Conservation (phyloP, 2,113 vertebrate species). For the Oreotragus oreotragus region DNA sequence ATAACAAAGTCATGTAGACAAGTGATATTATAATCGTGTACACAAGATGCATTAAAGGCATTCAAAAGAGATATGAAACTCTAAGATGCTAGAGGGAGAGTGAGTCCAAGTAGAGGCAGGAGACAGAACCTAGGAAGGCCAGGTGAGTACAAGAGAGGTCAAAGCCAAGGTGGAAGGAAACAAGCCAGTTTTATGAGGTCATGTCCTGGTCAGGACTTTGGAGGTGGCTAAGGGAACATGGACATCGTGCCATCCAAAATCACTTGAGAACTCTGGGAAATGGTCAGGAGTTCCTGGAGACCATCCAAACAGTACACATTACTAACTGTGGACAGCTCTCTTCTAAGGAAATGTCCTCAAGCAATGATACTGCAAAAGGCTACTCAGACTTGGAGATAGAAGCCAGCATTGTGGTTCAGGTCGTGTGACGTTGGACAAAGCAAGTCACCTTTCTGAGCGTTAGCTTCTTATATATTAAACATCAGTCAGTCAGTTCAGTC, state of each 20-base stretch:
- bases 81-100: neutral
- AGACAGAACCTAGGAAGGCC: neutral
- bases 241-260: neutral
- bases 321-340: neutral
- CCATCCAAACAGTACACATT: neutral
- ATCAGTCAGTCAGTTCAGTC: neutral
- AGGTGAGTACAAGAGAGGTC: neutral
- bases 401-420: neutral
- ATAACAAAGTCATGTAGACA: neutral
- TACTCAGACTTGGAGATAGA: neutral
- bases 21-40: neutral
- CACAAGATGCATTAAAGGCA: neutral
- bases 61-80: neutral
- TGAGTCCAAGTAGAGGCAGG: neutral
- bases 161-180: neutral
- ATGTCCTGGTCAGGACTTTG: neutral
- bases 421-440: neutral
- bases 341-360: neutral
- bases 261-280: neutral
- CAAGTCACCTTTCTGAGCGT: neutral
- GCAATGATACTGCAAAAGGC: neutral
- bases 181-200: neutral
- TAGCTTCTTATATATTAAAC: neutral
- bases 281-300: neutral
- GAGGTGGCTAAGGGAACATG: neutral